phyloP scores from a whole-genome alignment of 64 coral and sea anemone species.

The Stichodactyla mertensii region DNA sequence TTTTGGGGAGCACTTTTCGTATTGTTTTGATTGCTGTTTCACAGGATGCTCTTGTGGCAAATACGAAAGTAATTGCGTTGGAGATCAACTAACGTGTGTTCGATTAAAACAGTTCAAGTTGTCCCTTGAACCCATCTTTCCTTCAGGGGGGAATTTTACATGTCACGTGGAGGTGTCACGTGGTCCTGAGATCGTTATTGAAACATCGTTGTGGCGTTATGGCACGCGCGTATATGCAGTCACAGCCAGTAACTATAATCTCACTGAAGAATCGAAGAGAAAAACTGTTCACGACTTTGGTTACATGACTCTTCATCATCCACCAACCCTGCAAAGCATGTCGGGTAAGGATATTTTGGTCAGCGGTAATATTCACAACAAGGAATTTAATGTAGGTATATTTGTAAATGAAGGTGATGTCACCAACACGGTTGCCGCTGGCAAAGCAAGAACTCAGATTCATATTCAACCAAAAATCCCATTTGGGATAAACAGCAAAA shows the following conservation, averaged over 20 bases:
- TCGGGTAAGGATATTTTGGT: constrained; percentile 12
- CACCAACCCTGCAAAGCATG: constrained; percentile 27
- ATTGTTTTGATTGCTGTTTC: constrained; percentile 80
- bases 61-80: constrained; percentile 42
- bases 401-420: constrained; percentile 29
- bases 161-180: constrained; percentile 52
- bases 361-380: constrained; percentile 32
- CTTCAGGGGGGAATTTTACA: constrained; percentile 36
- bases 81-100: constrained; percentile 41
- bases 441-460: constrained; percentile 4
- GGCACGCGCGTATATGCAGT: constrained; percentile 11
- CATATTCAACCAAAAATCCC: constrained; percentile 49
- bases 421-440: background rate
- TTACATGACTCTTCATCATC: constrained; percentile 48
- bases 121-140: constrained; percentile 46
- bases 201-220: constrained; percentile 59
- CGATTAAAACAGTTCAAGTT: constrained; percentile 37
- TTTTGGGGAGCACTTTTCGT: constrained; percentile 57
- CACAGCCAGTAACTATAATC: constrained; percentile 12
- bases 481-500: constrained; percentile 52
- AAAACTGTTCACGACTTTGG: constrained; percentile 56
- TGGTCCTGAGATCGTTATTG: constrained; percentile 47
- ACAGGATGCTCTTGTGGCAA: constrained; percentile 42
- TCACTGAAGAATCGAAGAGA: background rate
- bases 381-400: constrained; percentile 26